Base-by-base conservation (phyloP, 2,113 vertebrate genomes). In the Ondatra zibethicus region DNA sequence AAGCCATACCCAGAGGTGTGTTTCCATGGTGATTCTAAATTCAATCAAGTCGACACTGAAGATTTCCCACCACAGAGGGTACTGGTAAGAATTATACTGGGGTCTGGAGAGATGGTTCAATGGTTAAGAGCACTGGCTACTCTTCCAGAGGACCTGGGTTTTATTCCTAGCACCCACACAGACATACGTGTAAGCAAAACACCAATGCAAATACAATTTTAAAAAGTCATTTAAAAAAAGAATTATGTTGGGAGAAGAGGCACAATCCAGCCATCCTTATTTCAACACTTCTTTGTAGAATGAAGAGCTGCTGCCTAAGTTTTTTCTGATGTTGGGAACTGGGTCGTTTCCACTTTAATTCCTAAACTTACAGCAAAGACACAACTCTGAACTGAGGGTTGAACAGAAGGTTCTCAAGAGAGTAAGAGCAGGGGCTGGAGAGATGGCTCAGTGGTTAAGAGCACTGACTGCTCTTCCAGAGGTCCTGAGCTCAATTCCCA, bases 271-370 rank as follows among this genome's bases (percentile, higher is more conserved):
- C n/a, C 45, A 52, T 17, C 23, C 45, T 88, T n/a, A 65, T 65
- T 92, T 91, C 76, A 94, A 95, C 27, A 89, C 65, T 87, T 39
- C 21, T 73, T 81, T 23, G 68, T 17, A 82, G 42, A 85, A 52
- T 4, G 1, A 36, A 39, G 90, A 72, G 65, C 11, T 23, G 39
- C 63, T 80, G 61, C 16, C 89, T 16, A 19, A n/a, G 23, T 7
- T 63, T 72, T 50, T 82, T 68, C 55, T 21, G 68, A n/a, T 80
- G 25, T 31, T 61, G 33, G 36, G n/a, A 50, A 61, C 17, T 31
- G 8, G 29, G 29, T 70, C 63, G 45, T 92, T 29, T 61, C 29
- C 77, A 76, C 33, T 55, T 88, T 14, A 89, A 87, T 75, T 89
- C 76, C 47, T 95, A 27, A 16, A 33, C 16, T 58, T 12, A 78